Conservation (phyloP, 2,797 vertebrate species). For the Anguilla anguilla region DNA sequence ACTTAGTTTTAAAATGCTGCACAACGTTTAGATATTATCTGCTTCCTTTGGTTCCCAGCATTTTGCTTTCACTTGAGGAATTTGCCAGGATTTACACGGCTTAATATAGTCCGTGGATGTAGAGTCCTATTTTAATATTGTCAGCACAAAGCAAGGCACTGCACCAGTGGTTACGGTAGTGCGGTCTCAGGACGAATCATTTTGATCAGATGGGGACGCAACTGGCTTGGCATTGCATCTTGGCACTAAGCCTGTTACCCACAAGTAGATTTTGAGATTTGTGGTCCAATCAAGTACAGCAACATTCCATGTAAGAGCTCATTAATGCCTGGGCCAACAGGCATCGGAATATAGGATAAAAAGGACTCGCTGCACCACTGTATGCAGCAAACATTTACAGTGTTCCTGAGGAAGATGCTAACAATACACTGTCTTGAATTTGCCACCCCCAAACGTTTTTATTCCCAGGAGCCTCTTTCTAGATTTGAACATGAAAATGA, state of each 20-base stretch:
- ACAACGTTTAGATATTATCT: neutral
- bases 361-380: constrained; percentile 19
- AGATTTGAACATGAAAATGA: neutral
- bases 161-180: constrained; percentile 3
- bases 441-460: neutral
- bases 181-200: constrained; percentile 1
- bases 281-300: constrained; percentile 27
- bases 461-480: neutral
- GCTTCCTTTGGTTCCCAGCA: neutral
- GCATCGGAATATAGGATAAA: neutral
- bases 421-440: neutral
- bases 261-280: constrained; percentile 25
- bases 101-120: constrained; percentile 7
- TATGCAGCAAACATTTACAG: constrained; percentile 18
- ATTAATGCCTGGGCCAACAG: constrained; percentile 15
- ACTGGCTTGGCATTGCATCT: neutral
- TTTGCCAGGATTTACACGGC: neutral
- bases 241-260: constrained; percentile 16
- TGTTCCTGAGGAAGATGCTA: constrained; percentile 1
- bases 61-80: constrained; percentile 13
- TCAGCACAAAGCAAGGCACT: constrained; percentile 11
- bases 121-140: constrained; percentile 9
- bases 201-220: neutral
- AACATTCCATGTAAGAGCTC: constrained; percentile 8
- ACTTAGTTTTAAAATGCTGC: neutral